These are phyloP conservation scores for Andrena minutula DNA, from an alignment of 2,888 invertebrate genomes.

Conservation along the genomic window DNA sequence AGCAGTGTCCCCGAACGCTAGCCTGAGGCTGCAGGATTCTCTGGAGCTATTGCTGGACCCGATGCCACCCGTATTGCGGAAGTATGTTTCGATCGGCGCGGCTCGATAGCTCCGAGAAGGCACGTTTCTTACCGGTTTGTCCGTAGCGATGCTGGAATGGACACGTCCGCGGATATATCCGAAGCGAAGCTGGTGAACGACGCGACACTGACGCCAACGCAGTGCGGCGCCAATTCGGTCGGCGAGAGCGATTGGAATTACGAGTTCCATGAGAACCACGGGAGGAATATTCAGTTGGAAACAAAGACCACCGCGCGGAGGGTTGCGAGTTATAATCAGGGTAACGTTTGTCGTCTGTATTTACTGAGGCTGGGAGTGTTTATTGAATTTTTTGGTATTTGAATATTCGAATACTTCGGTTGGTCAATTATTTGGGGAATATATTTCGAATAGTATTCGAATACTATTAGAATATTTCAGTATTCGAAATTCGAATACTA, in stretches of 20 bases:
- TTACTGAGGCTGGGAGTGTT: not conserved
- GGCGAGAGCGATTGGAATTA: slow-evolving; percentile 85
- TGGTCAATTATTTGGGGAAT: no score
- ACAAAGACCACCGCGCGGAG: slow-evolving; percentile 89
- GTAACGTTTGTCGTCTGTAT: slow-evolving; percentile 75
- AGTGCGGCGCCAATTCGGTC: slow-evolving; percentile 70
- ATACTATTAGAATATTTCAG: not conserved
- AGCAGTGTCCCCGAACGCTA: slow-evolving; percentile 85
- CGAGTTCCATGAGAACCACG: slow-evolving; percentile 93
- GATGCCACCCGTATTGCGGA: slow-evolving; percentile 82
- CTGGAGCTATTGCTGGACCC: slow-evolving; percentile 88
- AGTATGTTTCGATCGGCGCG: slow-evolving; percentile 68
- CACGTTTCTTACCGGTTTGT: slow-evolving; percentile 17
- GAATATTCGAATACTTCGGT: no score
- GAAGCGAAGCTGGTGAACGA: slow-evolving; percentile 82
- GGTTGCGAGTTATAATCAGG: slow-evolving; percentile 94
- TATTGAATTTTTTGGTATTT: no score
- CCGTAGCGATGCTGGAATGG: slow-evolving; percentile 83
- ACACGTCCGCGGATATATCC: slow-evolving; percentile 81
- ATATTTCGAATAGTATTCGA: not conserved
- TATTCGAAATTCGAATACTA: no score
- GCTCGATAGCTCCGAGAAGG: not conserved
- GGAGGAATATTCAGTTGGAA: slow-evolving; percentile 92
- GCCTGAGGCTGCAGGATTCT: slow-evolving; percentile 87
- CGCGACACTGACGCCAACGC: slow-evolving; percentile 80